phyloP scores from a whole-genome alignment of 2,113 vertebrate genomes.

The Castor canadensis region DNA sequence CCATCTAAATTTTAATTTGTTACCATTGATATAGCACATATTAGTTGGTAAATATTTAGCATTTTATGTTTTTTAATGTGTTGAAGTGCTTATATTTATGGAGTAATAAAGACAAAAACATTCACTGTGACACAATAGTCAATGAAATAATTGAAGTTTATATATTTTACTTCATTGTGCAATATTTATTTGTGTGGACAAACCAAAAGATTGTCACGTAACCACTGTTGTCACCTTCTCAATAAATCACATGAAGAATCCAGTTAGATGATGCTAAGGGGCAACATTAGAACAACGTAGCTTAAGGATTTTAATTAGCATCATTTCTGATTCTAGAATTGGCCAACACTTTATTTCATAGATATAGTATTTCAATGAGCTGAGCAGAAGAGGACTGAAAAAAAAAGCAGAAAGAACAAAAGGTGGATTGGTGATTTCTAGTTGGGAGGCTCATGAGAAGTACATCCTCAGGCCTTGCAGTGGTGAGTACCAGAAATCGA shows the following conservation, averaged over 20 bases:
- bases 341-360: not conserved
- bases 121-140: slow-evolving; percentile 24
- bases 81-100: not conserved
- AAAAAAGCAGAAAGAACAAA: not conserved
- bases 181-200: not conserved
- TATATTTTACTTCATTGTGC: not conserved
- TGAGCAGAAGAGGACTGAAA: not conserved
- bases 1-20: not conserved
- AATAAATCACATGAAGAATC: not conserved
- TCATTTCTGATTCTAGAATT: not conserved
- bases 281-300: not conserved
- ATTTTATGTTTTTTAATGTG: slow-evolving; percentile 8
- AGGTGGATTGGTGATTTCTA: not conserved
- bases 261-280: not conserved
- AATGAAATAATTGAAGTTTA: not conserved
- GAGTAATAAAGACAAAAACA: not conserved
- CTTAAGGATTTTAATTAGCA: not conserved
- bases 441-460: no score
- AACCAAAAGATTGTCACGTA: not conserved
- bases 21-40: not conserved
- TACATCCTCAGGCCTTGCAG: not conserved
- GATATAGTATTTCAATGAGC: not conserved
- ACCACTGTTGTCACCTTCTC: slow-evolving; percentile 27
- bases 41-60: not conserved
- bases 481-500: no score